Percentiles rank a stretch among this genome's conserved stretches.
Evolutionary conservation across 2,888 invertebrate genomes (phyloP).

Genomic region (Periphyllus acericola): DNA sequence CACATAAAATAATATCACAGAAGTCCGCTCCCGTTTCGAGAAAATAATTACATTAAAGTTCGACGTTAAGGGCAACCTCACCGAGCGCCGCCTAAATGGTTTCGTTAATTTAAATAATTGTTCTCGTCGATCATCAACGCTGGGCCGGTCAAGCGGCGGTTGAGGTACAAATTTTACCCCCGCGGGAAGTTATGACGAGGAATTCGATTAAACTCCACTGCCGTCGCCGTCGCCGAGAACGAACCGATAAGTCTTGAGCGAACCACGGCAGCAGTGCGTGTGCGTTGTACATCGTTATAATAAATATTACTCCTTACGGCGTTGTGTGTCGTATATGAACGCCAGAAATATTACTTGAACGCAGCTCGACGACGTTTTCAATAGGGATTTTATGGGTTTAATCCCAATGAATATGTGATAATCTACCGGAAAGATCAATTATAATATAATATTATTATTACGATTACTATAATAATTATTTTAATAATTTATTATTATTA

Average conservation of each 20-base stretch:
- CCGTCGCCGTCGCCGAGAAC: not conserved
- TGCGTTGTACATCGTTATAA: too few species aligned
- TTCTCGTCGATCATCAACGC: too few species aligned
- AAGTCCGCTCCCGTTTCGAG: too few species aligned
- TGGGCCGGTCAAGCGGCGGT: not conserved
- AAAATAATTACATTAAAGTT: too few species aligned
- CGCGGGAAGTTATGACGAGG: not conserved
- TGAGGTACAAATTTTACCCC: not conserved
- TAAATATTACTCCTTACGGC: not conserved
- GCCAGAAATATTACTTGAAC: constrained; percentile 2
- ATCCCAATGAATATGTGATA: not conserved
- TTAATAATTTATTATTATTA: too few species aligned
- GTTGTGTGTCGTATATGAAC: not conserved
- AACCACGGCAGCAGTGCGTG: not conserved
- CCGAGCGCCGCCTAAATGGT: too few species aligned
- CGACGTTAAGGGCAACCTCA: too few species aligned
- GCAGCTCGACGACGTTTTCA: not conserved
- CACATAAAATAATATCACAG: too few species aligned
- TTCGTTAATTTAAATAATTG: too few species aligned
- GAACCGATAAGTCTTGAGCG: not conserved
- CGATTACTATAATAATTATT: not conserved
- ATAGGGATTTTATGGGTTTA: not conserved
- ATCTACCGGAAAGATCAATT: constrained; percentile 17
- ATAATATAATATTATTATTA: not conserved
- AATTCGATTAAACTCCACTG: not conserved